Evolutionary conservation across 1,140 invertebrate genomes (phyloP).

Genomic region (Megalopta genalis): DNA sequence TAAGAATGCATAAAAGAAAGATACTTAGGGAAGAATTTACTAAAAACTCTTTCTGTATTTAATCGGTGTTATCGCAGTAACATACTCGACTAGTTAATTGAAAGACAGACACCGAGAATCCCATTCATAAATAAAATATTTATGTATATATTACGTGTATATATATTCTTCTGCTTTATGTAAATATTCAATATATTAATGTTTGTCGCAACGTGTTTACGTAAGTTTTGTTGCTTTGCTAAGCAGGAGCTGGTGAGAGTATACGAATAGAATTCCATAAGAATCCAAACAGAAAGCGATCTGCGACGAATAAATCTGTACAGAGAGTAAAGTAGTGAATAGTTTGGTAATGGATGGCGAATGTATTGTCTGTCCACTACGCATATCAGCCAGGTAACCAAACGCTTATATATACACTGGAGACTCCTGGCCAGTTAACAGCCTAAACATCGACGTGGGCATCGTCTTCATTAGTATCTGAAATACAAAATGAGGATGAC

Average conservation of each 20-base stretch:
- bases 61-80: not conserved
- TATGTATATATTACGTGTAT: constrained; percentile 59
- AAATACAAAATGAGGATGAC: constrained; percentile 69
- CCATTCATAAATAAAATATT: constrained; percentile 63
- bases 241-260: constrained; percentile 69
- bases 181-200: constrained; percentile 70
- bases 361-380: constrained; percentile 80
- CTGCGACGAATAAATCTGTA: constrained; percentile 72
- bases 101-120: constrained; percentile 65
- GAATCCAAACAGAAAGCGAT: constrained; percentile 73
- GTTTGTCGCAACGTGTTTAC: constrained; percentile 62
- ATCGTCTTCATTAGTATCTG: constrained; percentile 99
- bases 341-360: constrained; percentile 75
- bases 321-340: constrained; percentile 68
- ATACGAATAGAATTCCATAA: constrained; percentile 64
- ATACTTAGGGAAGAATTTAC: not conserved
- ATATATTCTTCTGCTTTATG: constrained; percentile 58
- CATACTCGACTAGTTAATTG: not conserved
- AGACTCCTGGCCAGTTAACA: constrained; percentile 99
- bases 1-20: not conserved
- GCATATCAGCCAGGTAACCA: constrained; percentile 73
- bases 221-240: constrained; percentile 60
- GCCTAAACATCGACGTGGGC: constrained; percentile 99
- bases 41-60: not conserved
- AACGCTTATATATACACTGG: constrained; percentile 96